Evolutionary conservation across 2,113 vertebrate genomes (phyloP).

Genomic region (Passer montanus): DNA sequence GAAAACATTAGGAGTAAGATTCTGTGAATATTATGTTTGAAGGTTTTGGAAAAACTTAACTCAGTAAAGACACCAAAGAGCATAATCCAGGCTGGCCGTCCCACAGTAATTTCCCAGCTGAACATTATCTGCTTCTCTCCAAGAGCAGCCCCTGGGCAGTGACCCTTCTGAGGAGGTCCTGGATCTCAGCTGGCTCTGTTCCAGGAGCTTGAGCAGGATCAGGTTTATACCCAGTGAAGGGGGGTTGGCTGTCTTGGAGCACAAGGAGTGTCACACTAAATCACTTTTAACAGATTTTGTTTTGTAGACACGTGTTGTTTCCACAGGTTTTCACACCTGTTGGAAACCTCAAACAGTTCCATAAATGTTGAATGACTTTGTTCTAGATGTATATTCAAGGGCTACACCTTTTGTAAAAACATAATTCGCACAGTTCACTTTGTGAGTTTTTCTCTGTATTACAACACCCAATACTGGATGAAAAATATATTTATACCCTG

Average conservation of each 20-base stretch:
- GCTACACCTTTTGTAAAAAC: not conserved
- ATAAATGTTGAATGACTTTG: not conserved
- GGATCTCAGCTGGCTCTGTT: not conserved
- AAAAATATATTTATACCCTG: not conserved
- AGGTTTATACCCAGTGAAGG: not conserved
- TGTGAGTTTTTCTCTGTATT: not conserved
- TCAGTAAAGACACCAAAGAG: not conserved
- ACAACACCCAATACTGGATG: not conserved
- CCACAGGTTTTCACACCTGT: not conserved
- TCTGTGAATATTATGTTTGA: not conserved
- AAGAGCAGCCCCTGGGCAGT: not conserved
- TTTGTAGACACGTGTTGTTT: not conserved
- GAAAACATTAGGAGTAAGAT: not conserved
- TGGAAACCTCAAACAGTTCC: not conserved
- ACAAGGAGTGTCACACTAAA: not conserved
- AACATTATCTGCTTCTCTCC: not conserved
- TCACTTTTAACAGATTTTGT: not conserved
- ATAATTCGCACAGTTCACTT: not conserved
- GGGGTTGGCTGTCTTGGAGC: not conserved
- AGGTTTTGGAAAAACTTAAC: not conserved
- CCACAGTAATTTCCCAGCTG: not conserved
- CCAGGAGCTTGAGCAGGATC: not conserved
- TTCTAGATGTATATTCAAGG: not conserved
- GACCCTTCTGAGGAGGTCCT: not conserved
- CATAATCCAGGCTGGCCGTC: not conserved